Evolutionary conservation across 2,113 vertebrate genomes (phyloP), one percentile per base, ranked within the genome.

Genomic region (Todiramphus chloris): DNA sequence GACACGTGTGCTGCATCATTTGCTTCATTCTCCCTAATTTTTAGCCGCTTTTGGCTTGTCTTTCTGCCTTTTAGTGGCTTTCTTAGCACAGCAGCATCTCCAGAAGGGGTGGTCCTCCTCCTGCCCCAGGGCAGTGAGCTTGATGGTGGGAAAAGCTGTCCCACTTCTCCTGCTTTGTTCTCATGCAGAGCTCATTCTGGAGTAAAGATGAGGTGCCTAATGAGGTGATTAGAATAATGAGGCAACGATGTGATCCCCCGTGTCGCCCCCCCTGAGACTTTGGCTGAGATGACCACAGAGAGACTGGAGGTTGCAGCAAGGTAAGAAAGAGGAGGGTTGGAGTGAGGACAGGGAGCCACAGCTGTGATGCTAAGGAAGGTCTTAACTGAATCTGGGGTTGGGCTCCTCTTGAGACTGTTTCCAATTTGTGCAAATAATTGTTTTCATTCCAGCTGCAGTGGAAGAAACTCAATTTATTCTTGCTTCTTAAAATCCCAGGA

Each of bases 231-330:
- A 23, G 41, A 30, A 16, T 66, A 66, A 81, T 2, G 30, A 90
- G 62, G 72, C 51, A 88, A 46, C 0, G 2, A 16, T 50, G 33
- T 30, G 39, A 87, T 37, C 33, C 4, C 21, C 50, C 37, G 28
- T 56, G 48, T n/a, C 44, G 33, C 0, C 33, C 43, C 21, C 16
- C 11, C 44, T 27, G 53, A 33, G 59, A 31, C 43, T 53, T 8
- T 0, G 2, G 11, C 6, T 1, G 0, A 18, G 64, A 39, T 78
- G 83, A 39, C 13, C 35, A 16, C 30, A 4, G 0, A 63, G n/a
- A 50, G 50, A 6, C 3, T 9, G 63, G 58, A 41, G 44, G 27
- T 14, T 37, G 62, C 12, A 18, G 59, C 5, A 11, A 37, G 66
- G 75, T 4, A 6, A 44, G 78, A 6, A 28, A 9, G 44, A 28